Conservation (phyloP, 2,888 invertebrate genomes). For the Dastarcus helophoroides region DNA sequence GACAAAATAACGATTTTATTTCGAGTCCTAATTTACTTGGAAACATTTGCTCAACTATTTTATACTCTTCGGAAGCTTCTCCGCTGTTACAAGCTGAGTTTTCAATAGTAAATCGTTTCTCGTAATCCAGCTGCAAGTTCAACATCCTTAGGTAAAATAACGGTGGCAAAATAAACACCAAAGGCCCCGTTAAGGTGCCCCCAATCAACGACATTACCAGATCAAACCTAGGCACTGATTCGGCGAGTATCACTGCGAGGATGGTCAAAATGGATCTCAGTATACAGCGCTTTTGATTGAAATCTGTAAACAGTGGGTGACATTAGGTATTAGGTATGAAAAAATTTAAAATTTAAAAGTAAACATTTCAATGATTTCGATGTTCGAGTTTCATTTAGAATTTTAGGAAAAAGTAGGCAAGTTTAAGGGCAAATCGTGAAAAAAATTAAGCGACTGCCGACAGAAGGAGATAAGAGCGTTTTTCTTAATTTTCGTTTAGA, state of each 20-base stretch:
- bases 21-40: no score
- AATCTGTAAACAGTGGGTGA: slow-evolving; percentile 44
- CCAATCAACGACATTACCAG: slow-evolving; percentile 78
- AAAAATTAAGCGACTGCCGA: no score
- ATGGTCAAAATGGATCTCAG: slow-evolving; percentile 59
- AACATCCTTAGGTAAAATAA: slow-evolving; percentile 63
- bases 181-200: slow-evolving; percentile 69
- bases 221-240: slow-evolving; percentile 75
- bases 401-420: no score
- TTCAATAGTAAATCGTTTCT: slow-evolving; percentile 19
- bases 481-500: no score
- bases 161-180: slow-evolving; percentile 77
- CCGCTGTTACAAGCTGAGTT: slow-evolving; percentile 14
- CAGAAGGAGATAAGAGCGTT: no score
- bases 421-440: no score
- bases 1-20: no score
- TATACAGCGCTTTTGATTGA: slow-evolving; percentile 60
- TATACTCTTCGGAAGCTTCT: slow-evolving; percentile 5
- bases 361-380: slow-evolving; percentile 3
- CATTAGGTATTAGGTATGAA: neutral
- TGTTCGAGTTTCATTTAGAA: no score
- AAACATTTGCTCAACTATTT: neutral
- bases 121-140: slow-evolving; percentile 37
- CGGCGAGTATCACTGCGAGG: slow-evolving; percentile 63
- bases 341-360: slow-evolving; percentile 4